Conservation (phyloP, 2,888 invertebrate species). For the Idaea dimidiata region DNA sequence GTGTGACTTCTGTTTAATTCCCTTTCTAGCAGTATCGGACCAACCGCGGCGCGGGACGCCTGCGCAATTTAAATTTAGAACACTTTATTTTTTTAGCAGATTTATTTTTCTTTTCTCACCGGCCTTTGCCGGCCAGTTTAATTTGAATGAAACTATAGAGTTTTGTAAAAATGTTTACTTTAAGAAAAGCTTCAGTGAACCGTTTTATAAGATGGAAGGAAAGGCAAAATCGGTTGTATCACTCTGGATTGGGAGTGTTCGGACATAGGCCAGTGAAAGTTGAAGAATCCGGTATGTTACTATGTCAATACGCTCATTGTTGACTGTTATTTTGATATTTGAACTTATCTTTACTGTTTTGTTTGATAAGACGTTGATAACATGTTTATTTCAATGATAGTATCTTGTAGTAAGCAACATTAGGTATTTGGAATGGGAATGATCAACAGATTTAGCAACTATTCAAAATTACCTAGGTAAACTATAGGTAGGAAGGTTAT, state of each 20-base stretch:
- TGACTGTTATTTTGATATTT: background rate
- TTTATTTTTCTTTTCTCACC: conserved; percentile 13
- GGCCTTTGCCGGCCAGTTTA: background rate
- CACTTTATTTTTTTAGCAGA: conserved; percentile 39
- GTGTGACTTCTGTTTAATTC: conserved; percentile 18
- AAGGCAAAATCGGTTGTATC: conserved; percentile 57
- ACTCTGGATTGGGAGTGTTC: conserved; percentile 81
- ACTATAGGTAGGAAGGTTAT: too few species aligned
- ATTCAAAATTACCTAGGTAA: too few species aligned
- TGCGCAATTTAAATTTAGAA: conserved; percentile 55
- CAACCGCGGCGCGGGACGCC: conserved; percentile 45
- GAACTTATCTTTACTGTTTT: conserved; percentile 1
- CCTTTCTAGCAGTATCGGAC: conserved; percentile 38
- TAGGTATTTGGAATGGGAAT: background rate
- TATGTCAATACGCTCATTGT: conserved; percentile 6
- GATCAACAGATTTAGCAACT: too few species aligned
- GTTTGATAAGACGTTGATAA: conserved; percentile 8
- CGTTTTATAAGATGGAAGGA: conserved; percentile 52
- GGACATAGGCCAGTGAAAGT: conserved; percentile 76
- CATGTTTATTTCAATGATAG: background rate
- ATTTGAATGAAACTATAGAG: conserved; percentile 22
- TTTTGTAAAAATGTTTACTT: conserved; percentile 50
- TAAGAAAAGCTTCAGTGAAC: conserved; percentile 54
- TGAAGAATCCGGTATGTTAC: conserved; percentile 59
- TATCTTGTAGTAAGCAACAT: conserved; percentile 1